phyloP scores from a whole-genome alignment of 2,797 vertebrate species.

The Clarias laeviceps region DNA sequence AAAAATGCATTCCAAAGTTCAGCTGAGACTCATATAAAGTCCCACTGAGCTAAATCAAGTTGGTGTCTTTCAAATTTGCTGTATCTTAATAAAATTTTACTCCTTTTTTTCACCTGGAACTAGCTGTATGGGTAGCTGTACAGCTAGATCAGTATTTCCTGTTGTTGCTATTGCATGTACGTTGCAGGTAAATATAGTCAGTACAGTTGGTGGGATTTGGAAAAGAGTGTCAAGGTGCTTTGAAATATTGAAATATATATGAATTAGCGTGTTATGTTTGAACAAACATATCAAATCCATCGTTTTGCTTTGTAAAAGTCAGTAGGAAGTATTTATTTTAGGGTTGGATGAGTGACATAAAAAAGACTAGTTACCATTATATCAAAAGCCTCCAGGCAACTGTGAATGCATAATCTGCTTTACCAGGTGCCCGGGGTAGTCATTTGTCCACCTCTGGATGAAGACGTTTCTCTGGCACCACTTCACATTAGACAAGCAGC shows the following conservation, averaged over 20 bases:
- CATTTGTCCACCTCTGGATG: slow-evolving; percentile 18
- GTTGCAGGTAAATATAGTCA: neutral
- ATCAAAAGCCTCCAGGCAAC: neutral
- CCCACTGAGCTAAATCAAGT: too few species aligned
- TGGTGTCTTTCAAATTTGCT: too few species aligned
- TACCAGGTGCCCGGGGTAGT: neutral
- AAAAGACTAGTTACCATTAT: neutral
- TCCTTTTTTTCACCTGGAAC: too few species aligned
- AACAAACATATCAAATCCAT: neutral
- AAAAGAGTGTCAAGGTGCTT: neutral
- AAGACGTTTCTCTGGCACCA: neutral
- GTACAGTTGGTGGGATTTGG: neutral
- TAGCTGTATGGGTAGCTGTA: too few species aligned
- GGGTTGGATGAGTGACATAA: neutral
- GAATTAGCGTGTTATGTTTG: neutral
- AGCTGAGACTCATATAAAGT: too few species aligned
- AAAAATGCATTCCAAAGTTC: too few species aligned
- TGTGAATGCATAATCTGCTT: slow-evolving; percentile 4
- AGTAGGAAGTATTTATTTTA: slow-evolving; percentile 4
- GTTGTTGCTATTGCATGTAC: too few species aligned
- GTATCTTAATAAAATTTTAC: too few species aligned
- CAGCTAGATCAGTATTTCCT: too few species aligned
- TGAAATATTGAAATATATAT: neutral
- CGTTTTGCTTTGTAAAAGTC: neutral
- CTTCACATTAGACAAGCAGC: slow-evolving; percentile 12